phyloP scores from a whole-genome alignment of 1,140 invertebrate genomes.

The Heliconius melpomene region DNA sequence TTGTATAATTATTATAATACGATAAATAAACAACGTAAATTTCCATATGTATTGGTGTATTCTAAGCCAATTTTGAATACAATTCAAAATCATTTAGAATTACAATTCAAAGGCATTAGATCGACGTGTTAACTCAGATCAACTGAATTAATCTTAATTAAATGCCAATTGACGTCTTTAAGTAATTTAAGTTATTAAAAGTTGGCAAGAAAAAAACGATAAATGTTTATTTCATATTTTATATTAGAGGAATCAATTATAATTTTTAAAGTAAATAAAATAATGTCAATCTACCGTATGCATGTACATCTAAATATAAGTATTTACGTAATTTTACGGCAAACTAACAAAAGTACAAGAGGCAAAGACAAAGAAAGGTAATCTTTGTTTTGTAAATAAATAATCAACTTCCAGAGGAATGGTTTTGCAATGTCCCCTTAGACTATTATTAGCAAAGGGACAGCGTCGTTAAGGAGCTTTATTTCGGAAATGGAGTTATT shows the following conservation, averaged over 20 bases:
- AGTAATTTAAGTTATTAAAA: no score
- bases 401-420: neutral
- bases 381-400: neutral
- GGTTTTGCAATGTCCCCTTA: neutral
- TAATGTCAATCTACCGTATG: no score
- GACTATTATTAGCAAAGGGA: neutral
- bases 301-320: no score
- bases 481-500: conserved; percentile 6
- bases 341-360: neutral
- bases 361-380: neutral
- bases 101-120: no score
- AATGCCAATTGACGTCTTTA: no score
- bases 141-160: no score
- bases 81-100: neutral
- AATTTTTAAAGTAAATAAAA: no score
- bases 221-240: neutral
- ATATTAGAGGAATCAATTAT: no score
- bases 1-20: neutral
- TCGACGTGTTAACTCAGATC: neutral
- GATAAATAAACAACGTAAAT: neutral
- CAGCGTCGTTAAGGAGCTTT: conserved; percentile 13
- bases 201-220: no score
- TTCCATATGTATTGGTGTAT: neutral
- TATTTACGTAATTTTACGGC: neutral
- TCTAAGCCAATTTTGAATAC: no score